Percentiles rank a stretch among this genome's conserved stretches.
Evolutionary conservation across 1,140 invertebrate genomes (phyloP).

Genomic region (Medauroidea extradentata): DNA sequence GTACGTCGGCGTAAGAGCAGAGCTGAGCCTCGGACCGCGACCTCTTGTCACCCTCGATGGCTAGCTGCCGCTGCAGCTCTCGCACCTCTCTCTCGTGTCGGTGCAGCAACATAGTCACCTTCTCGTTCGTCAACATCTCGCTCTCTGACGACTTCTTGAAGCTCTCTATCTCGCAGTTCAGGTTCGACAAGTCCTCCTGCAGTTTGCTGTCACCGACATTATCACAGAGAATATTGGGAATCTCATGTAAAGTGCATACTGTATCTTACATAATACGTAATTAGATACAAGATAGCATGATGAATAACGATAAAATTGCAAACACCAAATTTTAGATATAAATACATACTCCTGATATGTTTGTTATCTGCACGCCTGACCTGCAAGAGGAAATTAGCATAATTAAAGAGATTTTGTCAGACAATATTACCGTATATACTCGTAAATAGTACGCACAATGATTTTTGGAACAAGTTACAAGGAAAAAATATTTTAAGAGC

Average conservation of each 20-base stretch:
- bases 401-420: no score
- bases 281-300: no score
- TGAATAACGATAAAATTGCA: no score
- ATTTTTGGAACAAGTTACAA: no score
- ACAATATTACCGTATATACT: no score
- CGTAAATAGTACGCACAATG: no score
- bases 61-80: background rate
- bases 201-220: slow-evolving; percentile 17
- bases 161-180: background rate
- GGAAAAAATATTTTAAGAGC: no score
- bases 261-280: no score
- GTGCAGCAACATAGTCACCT: slow-evolving; percentile 49
- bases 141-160: background rate
- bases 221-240: background rate
- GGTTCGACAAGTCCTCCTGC: background rate
- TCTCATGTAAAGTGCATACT: background rate
- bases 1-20: background rate
- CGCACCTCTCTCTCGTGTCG: background rate
- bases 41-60: background rate
- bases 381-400: no score
- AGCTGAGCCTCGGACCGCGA: background rate
- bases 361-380: no score
- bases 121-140: background rate
- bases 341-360: no score
- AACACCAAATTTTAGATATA: no score